Percentiles rank a stretch among this genome's conserved stretches.
phyloP scores from a whole-genome alignment of 2,888 invertebrate species.

The Archips xylosteana region DNA sequence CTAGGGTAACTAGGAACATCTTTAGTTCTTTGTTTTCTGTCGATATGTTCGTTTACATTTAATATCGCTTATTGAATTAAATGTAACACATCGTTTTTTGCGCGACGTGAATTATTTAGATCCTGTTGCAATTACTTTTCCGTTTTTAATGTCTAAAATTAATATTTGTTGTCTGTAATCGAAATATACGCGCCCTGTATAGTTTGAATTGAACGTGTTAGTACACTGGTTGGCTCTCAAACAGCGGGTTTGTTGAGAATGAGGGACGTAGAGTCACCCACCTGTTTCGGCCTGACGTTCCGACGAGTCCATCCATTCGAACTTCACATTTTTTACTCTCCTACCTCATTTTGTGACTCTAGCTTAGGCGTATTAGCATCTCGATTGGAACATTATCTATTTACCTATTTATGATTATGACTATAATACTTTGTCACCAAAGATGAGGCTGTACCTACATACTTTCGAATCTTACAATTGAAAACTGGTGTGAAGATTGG shows the following conservation, averaged over 20 bases:
- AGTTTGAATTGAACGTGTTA: neutral
- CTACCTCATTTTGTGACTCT: slow-evolving; percentile 81
- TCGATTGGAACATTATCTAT: slow-evolving; percentile 55
- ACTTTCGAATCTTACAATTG: slow-evolving; percentile 54
- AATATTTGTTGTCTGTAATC: neutral
- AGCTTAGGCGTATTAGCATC: slow-evolving; percentile 66
- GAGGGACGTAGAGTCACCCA: neutral
- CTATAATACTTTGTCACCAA: slow-evolving; percentile 72
- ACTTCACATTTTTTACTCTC: slow-evolving; percentile 71
- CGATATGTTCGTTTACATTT: slow-evolving; percentile 20
- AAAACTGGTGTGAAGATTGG: slow-evolving; percentile 45
- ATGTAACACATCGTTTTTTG: neutral
- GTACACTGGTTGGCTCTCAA: neutral
- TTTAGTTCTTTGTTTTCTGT: slow-evolving; percentile 15
- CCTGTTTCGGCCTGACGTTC: neutral
- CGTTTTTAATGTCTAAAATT: neutral
- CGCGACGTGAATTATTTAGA: neutral
- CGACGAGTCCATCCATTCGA: slow-evolving; percentile 62
- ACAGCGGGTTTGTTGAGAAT: neutral
- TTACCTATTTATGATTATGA: slow-evolving; percentile 61
- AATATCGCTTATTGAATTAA: neutral
- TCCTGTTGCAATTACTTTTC: neutral
- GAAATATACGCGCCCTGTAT: neutral
- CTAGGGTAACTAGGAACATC: slow-evolving; percentile 7
- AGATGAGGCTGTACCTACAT: slow-evolving; percentile 79